A percentile compares a stretch with the other conserved stretches of the same genome.
phyloP scores from a whole-genome alignment of 2,888 invertebrate genomes.

The Pheosia gnoma region DNA sequence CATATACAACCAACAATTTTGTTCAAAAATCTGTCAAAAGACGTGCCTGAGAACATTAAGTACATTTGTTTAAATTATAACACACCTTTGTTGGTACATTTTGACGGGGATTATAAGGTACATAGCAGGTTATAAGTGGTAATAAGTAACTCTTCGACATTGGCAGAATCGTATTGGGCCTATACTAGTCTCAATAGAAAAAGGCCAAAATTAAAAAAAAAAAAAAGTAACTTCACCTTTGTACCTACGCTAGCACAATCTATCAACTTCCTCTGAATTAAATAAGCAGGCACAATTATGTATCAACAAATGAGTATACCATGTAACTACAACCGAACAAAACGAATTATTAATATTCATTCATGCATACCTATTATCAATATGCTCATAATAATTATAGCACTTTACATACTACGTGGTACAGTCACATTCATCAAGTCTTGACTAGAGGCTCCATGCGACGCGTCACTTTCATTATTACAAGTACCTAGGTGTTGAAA shows the following conservation, averaged over 20 bases:
- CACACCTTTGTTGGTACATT: no score
- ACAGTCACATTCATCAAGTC: conserved; percentile 32
- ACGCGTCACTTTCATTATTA: conserved; percentile 39
- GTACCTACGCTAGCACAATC: neutral
- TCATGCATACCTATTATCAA: neutral
- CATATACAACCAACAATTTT: no score
- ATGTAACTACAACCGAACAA: conserved; percentile 4
- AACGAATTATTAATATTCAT: conserved; percentile 14
- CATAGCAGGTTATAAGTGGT: no score
- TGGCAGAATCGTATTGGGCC: no score
- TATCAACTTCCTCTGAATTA: neutral
- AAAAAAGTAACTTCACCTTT: no score
- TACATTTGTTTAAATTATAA: no score
- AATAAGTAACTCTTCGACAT: no score
- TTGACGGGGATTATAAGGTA: no score
- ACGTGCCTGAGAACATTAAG: no score
- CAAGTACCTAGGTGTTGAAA: conserved; percentile 38
- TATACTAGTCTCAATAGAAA: no score
- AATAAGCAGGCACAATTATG: neutral
- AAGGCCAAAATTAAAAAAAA: no score
- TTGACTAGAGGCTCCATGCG: conserved; percentile 12
- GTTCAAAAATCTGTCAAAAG: no score
- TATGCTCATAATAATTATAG: conserved; percentile 9
- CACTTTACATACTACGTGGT: conserved; percentile 13
- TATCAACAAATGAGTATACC: neutral